These are phyloP conservation scores for Palythoa grandis DNA, from an alignment of 92 coral and sea anemone species.

Conservation along the genomic window DNA sequence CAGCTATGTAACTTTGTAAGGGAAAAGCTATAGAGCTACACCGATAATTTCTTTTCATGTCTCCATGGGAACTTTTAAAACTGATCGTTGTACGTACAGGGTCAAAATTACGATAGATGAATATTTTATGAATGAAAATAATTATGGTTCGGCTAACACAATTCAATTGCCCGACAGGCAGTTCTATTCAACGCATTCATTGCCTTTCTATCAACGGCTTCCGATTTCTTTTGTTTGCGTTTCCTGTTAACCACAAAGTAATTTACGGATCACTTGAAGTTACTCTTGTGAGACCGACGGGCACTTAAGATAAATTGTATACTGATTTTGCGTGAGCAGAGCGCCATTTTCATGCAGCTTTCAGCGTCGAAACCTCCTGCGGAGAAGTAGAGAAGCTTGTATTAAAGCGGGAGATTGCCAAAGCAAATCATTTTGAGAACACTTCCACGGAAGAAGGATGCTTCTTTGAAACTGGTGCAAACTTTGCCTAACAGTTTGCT, in stretches of 20 bases:
- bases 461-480: neutral
- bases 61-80: no score
- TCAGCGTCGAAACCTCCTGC: neutral
- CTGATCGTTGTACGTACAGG: no score
- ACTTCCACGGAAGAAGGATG: neutral
- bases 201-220: neutral
- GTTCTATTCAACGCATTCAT: neutral
- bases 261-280: conserved; percentile 14
- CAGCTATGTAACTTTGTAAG: no score
- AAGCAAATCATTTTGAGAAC: neutral
- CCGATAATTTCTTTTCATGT: no score
- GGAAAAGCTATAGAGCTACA: no score
- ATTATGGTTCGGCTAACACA: neutral
- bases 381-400: neutral
- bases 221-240: neutral
- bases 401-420: neutral
- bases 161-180: neutral
- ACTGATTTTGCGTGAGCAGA: neutral
- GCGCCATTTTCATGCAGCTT: neutral
- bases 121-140: neutral
- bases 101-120: neutral
- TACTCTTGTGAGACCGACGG: neutral
- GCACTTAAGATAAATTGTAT: neutral
- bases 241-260: conserved; percentile 1
- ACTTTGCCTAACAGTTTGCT: neutral